phyloP scores from a whole-genome alignment of 2,888 invertebrate species.

The Machimus rusticus region DNA sequence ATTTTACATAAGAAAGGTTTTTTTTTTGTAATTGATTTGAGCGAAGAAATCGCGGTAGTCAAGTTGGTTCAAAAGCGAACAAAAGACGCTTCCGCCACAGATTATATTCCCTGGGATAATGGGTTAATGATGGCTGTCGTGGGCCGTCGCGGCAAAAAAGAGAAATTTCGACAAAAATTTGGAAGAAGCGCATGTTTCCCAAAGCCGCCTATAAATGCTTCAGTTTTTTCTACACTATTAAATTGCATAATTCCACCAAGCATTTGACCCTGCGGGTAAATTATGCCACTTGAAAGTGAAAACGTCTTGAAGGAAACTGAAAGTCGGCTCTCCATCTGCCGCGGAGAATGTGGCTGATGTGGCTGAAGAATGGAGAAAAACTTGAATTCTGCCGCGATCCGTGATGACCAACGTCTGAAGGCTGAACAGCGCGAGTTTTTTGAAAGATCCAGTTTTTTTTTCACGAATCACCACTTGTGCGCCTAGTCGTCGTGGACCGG shows the following conservation, averaged over 20 bases:
- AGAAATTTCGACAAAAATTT: neutral
- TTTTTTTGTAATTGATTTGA: neutral
- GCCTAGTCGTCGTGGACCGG: neutral
- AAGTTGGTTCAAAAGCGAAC: neutral
- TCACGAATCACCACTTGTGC: neutral
- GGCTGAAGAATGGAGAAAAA: neutral
- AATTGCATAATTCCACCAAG: neutral
- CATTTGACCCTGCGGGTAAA: constrained; percentile 13
- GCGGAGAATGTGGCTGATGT: neutral
- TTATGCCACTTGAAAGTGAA: constrained; percentile 27
- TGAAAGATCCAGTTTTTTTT: neutral
- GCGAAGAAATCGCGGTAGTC: neutral
- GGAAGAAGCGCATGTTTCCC: neutral
- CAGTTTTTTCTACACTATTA: neutral
- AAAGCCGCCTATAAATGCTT: neutral
- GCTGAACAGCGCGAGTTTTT: neutral
- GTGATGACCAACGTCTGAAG: constrained; percentile 21
- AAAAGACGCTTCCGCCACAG: neutral
- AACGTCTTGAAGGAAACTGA: constrained; percentile 19
- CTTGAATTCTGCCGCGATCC: constrained; percentile 8
- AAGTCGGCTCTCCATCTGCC: constrained; percentile 19
- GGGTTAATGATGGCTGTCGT: neutral
- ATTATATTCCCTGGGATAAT: neutral
- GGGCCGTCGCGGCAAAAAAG: neutral
- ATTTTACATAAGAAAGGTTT: neutral